Conservation (phyloP, 2,113 vertebrate species). For the Perognathus longimembris region DNA sequence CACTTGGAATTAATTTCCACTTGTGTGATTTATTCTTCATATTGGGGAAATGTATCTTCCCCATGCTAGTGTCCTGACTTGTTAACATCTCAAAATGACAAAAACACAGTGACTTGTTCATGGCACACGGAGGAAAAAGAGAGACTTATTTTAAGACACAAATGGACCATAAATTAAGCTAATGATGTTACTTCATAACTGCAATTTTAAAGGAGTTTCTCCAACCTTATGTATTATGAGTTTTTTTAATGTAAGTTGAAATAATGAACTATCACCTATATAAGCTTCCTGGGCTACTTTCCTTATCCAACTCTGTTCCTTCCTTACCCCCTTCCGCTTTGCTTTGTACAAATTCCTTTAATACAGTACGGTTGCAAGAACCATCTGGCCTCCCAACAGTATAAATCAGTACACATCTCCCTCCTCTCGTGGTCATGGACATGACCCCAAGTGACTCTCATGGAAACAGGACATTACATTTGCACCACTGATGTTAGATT, state of each 20-base stretch:
- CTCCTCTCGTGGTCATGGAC: background rate
- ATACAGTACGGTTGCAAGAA: background rate
- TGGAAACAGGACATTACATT: background rate
- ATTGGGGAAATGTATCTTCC: slow-evolving; percentile 41
- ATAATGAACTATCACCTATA: background rate
- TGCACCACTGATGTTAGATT: background rate
- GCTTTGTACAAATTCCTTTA: background rate
- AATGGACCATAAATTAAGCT: slow-evolving; percentile 60
- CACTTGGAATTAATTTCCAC: slow-evolving; percentile 26
- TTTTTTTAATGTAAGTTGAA: background rate
- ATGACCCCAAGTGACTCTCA: background rate
- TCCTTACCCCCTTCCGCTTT: background rate
- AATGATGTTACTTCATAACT: slow-evolving; percentile 56
- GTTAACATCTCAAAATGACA: slow-evolving; percentile 15
- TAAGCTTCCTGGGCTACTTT: background rate
- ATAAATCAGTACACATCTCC: rapidly evolving
- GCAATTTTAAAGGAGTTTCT: slow-evolving; percentile 55
- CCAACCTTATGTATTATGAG: background rate
- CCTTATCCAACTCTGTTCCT: background rate
- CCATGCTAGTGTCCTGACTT: background rate
- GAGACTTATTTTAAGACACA: slow-evolving; percentile 41
- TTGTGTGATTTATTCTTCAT: slow-evolving; percentile 59
- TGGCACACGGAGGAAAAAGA: background rate
- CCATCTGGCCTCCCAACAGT: background rate
- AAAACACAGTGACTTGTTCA: slow-evolving; percentile 45